Evolutionary conservation across 2,797 vertebrate species (phyloP).

Genomic region (Bufotes viridis): DNA sequence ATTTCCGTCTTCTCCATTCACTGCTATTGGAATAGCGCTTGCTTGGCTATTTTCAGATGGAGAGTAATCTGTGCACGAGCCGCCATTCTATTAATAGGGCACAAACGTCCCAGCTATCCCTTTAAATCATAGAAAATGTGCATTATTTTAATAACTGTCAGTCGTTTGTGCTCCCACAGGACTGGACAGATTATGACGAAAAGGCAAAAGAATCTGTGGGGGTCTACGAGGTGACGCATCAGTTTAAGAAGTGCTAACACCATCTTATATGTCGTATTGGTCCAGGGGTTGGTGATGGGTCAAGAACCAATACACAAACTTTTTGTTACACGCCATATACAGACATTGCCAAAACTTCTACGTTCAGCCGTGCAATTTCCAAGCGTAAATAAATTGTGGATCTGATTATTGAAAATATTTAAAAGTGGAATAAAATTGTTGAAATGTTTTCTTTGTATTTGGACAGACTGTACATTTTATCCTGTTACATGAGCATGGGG

Average conservation of each 20-base stretch:
- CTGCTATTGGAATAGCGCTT: no score
- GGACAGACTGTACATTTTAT: no score
- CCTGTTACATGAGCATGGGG: no score
- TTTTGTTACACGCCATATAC: neutral
- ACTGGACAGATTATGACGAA: slow-evolving; percentile 98
- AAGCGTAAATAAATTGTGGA: neutral
- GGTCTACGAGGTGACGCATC: slow-evolving; percentile 94
- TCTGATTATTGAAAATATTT: neutral
- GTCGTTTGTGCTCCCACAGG: slow-evolving; percentile 71
- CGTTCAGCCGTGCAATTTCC: neutral
- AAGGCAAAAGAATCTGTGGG: slow-evolving; percentile 91
- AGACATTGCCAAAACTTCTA: slow-evolving; percentile 12
- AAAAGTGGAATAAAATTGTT: neutral
- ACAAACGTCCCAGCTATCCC: no score
- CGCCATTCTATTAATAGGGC: no score
- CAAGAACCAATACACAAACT: neutral
- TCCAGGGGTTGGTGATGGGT: neutral
- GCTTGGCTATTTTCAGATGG: no score
- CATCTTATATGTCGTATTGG: neutral
- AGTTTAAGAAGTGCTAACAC: slow-evolving; percentile 89
- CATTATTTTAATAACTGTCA: neutral
- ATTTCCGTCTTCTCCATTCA: no score
- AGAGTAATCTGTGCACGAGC: no score
- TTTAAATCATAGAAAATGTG: neutral
- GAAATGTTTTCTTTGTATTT: no score